Evolutionary conservation across 2,113 vertebrate species (phyloP), one percentile per base, ranked within the genome.

Genomic region (Oxygymnocypris stewartii): DNA sequence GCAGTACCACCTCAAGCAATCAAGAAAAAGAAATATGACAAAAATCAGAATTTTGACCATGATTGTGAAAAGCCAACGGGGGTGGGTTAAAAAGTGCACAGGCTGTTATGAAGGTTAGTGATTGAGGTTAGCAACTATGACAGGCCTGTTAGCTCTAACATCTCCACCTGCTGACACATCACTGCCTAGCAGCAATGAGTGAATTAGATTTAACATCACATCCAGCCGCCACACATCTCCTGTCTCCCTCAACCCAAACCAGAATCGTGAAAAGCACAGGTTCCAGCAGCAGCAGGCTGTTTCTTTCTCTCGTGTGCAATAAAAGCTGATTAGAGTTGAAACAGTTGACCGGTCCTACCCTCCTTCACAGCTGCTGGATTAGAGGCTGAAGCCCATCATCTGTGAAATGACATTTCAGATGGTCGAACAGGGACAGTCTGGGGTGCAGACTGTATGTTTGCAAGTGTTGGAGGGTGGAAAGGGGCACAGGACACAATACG

Each of bases 311-410:
- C 44, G 91, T 92, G 92, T 92, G 93, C 93, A 91, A 93, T 94
- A 93, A 93, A 93, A 91, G 89, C 94, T 94, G 94, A 95, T 95
- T 94, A 94, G 91, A 94, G 93, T 93, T 95, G 93, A 95, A 94
- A 94, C 93, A 93, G 93, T 93, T 90, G 93, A 94, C 93, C 92
- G 90, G 91, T 91, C 91, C 90, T 92, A 87, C 89, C 91, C 91
- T 89, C 92, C 93, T 90, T 88, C 54, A 91, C 94, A 93, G 93
- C 92, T 94, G 94, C 88, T 92, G 93, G 92, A 94, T 94, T 93
- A 94, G 91, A 91, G 90, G 92, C 92, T 91, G 92, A 90, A 94
- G 93, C 91, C 93, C 92, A 92, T 94, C 94, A 94, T 93, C 94
- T 94, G 93, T 94, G 94, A 95, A 94, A 95, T 95, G 92, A 93